A percentile compares a stretch with the other conserved stretches of the same genome.
Evolutionary conservation across 2,888 invertebrate genomes (phyloP).

Genomic region (Clivina fossor): DNA sequence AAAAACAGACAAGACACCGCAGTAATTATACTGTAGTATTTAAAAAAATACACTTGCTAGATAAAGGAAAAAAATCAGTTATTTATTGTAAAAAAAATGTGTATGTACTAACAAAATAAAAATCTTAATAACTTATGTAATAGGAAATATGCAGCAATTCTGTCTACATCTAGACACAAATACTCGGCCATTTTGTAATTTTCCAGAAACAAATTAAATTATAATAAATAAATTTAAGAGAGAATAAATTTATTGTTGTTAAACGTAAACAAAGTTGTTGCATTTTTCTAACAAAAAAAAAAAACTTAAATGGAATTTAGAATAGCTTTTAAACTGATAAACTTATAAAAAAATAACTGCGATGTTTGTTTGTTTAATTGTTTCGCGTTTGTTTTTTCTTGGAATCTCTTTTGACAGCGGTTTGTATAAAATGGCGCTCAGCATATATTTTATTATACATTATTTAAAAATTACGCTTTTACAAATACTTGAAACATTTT

Average conservation of each 20-base stretch:
- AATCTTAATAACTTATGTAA: constrained; percentile 29
- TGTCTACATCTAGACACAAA: constrained; percentile 7
- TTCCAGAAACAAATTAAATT: constrained; percentile 21
- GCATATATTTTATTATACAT: too few relatives aligned
- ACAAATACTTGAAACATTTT: too few relatives aligned
- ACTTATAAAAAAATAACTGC: constrained; percentile 32
- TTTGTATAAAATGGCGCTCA: constrained; percentile 23
- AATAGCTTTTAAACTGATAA: constrained; percentile 33
- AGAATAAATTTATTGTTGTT: constrained; percentile 1
- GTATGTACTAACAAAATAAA: constrained; percentile 32
- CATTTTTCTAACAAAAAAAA: constrained; percentile 24
- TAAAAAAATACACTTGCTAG: constrained; percentile 27
- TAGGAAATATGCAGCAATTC: constrained; percentile 26
- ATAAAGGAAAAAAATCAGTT: constrained; percentile 17
- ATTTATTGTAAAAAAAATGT: constrained; percentile 31
- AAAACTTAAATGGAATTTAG: constrained; percentile 32
- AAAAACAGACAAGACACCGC: constrained; percentile 31
- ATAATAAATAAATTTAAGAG: background rate
- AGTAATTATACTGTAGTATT: constrained; percentile 26
- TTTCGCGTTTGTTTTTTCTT: constrained; percentile 30
- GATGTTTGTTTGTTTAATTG: constrained; percentile 33
- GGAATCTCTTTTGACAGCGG: constrained; percentile 31
- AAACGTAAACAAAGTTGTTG: constrained; percentile 24
- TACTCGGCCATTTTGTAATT: constrained; percentile 31
- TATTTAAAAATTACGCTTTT: too few relatives aligned